phyloP scores from a whole-genome alignment of 2,113 vertebrate genomes.

The Sceloporus tristichus region DNA sequence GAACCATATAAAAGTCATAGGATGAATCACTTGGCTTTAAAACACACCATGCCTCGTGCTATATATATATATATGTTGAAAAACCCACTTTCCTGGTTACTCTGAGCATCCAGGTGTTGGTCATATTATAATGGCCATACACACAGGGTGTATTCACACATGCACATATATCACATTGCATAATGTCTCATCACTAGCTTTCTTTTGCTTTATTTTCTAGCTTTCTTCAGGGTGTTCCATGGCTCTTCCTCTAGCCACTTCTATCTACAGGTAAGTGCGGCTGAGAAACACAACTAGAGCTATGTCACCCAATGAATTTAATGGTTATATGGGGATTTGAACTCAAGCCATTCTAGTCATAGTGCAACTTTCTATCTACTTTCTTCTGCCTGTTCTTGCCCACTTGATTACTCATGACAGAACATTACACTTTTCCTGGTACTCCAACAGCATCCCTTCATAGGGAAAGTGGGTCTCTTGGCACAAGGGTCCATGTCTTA shows the following conservation, averaged over 20 bases:
- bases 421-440: too few species aligned
- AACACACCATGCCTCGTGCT: constrained; percentile 9
- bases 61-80: neutral
- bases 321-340: neutral
- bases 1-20: neutral
- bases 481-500: neutral
- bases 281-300: neutral
- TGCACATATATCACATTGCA: neutral
- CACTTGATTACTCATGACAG: neutral
- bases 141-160: neutral
- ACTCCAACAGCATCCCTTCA: too few species aligned
- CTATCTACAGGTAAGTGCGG: neutral
- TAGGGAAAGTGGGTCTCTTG: neutral
- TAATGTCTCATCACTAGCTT: neutral
- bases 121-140: neutral
- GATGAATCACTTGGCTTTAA: neutral
- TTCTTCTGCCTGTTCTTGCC: neutral
- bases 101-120: constrained; percentile 9
- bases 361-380: neutral
- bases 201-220: neutral
- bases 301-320: neutral
- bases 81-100: neutral
- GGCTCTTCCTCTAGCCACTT: neutral
- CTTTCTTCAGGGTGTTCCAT: neutral
- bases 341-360: neutral